These are phyloP conservation scores for Drosophila neonasuta DNA, from an alignment of 2,888 invertebrate genomes.

Conservation along the genomic window DNA sequence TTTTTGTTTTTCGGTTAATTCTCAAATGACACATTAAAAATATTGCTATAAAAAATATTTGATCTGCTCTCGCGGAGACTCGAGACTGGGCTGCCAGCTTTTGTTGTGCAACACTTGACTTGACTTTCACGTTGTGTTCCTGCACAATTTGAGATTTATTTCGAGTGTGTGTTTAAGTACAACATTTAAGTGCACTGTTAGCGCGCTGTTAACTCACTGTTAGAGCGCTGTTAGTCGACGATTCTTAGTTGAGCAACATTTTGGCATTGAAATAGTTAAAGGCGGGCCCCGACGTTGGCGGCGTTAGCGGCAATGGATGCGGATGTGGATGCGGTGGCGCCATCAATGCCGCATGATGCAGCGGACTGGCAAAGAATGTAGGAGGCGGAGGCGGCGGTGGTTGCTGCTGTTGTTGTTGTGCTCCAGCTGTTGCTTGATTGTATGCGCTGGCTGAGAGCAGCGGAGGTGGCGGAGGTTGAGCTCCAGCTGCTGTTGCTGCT, in stretches of 20 bases:
- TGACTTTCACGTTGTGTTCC: conserved; percentile 44
- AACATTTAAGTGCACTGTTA: conserved; percentile 77
- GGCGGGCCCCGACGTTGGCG: conserved; percentile 47
- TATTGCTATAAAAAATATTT: conserved; percentile 66
- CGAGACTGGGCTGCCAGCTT: conserved; percentile 31
- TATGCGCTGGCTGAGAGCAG: conserved; percentile 32
- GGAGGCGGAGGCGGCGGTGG: conserved; percentile 31
- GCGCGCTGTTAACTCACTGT: conserved; percentile 28
- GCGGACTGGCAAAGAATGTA: conserved; percentile 50
- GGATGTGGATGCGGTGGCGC: conserved; percentile 58
- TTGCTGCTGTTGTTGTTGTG: neutral
- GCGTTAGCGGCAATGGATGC: conserved; percentile 33
- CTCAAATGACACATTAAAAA: conserved; percentile 35
- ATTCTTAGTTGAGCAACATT: conserved; percentile 69
- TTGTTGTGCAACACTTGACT: conserved; percentile 12
- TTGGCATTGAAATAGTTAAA: conserved; percentile 77
- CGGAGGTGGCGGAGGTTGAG: conserved; percentile 44
- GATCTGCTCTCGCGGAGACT: conserved; percentile 27
- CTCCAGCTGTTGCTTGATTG: conserved; percentile 21
- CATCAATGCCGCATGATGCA: conserved; percentile 64
- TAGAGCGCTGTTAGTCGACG: conserved; percentile 4
- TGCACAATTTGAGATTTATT: conserved; percentile 69
- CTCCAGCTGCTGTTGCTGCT: conserved; percentile 24
- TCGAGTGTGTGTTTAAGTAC: conserved; percentile 65
- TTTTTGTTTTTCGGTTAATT: neutral